Evolutionary conservation across 2,797 vertebrate species (phyloP).

Genomic region (Macrochelys suwanniensis): DNA sequence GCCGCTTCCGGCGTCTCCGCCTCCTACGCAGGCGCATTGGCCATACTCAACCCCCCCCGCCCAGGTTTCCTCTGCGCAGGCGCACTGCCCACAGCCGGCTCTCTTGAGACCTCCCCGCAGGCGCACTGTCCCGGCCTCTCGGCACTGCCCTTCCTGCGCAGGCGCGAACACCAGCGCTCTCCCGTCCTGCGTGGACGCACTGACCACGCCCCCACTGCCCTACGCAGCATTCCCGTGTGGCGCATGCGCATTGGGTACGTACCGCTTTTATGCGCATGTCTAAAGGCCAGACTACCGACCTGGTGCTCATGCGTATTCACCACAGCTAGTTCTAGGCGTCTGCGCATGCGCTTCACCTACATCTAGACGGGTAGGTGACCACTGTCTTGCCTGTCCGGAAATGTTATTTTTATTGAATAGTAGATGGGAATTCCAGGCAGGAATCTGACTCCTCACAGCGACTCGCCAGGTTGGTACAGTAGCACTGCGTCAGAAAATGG

Average conservation of each 20-base stretch:
- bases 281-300: not conserved
- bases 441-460: not conserved
- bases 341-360: conserved; percentile 48
- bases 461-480: not conserved
- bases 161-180: not conserved
- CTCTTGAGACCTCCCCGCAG: not conserved
- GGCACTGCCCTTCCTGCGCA: not conserved
- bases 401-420: not conserved
- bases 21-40: not conserved
- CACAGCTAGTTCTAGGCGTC: not conserved
- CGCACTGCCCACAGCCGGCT: not conserved
- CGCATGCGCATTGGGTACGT: not conserved
- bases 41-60: not conserved
- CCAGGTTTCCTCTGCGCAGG: not conserved
- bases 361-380: not conserved
- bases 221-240: not conserved
- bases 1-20: conserved; percentile 10
- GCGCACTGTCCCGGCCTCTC: not conserved
- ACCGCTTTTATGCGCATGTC: not conserved
- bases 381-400: not conserved
- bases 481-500: not conserved
- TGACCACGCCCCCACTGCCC: accelerated
- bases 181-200: not conserved
- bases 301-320: not conserved
- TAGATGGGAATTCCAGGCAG: accelerated